These are phyloP conservation scores for Acrocyrtus sp. DNA, from an alignment of 2,888 invertebrate species.

Conservation along the genomic window DNA sequence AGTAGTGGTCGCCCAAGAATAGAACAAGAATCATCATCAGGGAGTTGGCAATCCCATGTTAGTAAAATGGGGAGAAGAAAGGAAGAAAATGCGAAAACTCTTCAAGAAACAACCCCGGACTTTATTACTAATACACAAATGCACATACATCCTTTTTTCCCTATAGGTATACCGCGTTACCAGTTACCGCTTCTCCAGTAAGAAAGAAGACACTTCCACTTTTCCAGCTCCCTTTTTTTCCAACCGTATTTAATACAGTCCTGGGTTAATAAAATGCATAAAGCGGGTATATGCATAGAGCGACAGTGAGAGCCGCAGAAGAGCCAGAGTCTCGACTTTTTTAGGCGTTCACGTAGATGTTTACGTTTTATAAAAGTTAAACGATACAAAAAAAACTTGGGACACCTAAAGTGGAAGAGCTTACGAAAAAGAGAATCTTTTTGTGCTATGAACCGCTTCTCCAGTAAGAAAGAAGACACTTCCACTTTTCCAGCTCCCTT, in stretches of 20 bases:
- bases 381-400: neutral
- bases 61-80: conserved; percentile 7
- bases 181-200: no score
- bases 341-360: no score
- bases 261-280: no score
- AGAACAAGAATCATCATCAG: conserved; percentile 28
- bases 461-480: conserved; percentile 6
- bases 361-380: neutral
- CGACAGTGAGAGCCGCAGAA: no score
- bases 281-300: no score
- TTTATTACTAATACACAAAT: neutral
- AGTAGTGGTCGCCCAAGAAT: conserved; percentile 16
- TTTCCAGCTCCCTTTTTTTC: neutral
- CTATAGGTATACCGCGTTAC: no score
- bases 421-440: neutral
- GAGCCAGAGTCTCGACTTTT: no score
- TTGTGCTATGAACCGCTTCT: neutral
- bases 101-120: conserved; percentile 14
- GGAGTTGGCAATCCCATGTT: conserved; percentile 13
- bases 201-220: conserved; percentile 9
- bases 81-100: conserved; percentile 7
- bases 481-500: neutral
- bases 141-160: neutral
- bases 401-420: no score
- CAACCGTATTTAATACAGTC: no score